Evolutionary conservation across 2,113 vertebrate genomes (phyloP), one percentile per base, ranked within the genome.

Genomic region (Uria aalge): DNA sequence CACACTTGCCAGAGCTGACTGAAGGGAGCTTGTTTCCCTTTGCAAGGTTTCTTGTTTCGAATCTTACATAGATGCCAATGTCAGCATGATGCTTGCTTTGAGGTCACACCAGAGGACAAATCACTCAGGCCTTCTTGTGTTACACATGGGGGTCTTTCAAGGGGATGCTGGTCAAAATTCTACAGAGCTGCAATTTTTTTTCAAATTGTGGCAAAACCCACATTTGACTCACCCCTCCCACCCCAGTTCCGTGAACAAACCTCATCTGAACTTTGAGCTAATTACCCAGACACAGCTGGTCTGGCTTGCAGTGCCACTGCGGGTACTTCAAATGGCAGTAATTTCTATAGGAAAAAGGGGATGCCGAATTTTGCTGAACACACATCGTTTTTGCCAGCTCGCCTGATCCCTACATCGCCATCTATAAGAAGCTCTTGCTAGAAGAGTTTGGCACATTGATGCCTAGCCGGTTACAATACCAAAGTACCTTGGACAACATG

Each of bases 201-300:
- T 36, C n/a, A 34, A 75, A 12, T 15, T 68, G 43, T 87, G 73
- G 24, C 45, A 59, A 45, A 73, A 93, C 8, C 59, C 41, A 64
- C 43, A n/a, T 64, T 94, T 95, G 66, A 75, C 77, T 95, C 52
- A 75, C 40, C 15, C 52, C 12, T 85, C 57, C 77, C 45, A 79
- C 53, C 57, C 40, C 50, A 47, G 4, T 92, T 93, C 81, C 83
- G 36, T 60, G 88, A 66, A 85, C 30, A 93, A 96, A 80, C 36
- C 90, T 94, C 50, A 85, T 88, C 41, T 95, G 87, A 92, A 90
- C 78, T 76, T 66, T 13, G 63, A 79, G 45, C 45, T 88, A 88
- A 90, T 95, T 71, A 85, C 52, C 30, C 87, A 90, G 90, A 72
- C 87, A 78, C 93, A 95, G 85, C 90, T 95, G 94, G 74, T 73